Conservation (phyloP, 2,888 invertebrate genomes). For the Amphipoea lucens region DNA sequence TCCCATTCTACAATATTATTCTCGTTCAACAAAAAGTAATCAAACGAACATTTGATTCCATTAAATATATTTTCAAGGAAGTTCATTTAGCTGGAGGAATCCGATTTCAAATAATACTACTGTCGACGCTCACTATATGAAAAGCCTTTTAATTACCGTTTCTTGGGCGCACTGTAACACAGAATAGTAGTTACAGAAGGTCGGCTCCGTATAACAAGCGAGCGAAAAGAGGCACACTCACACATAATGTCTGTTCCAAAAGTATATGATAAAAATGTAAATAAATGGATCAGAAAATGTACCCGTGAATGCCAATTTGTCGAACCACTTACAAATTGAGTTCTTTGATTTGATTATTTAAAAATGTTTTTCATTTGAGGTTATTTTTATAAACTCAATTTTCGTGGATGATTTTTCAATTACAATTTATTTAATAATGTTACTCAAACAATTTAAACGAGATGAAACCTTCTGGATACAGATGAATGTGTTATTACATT, state of each 20-base stretch:
- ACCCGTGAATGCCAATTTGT: background rate
- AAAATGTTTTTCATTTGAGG: background rate
- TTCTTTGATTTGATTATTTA: background rate
- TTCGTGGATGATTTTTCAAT: background rate
- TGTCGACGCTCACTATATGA: constrained; percentile 59
- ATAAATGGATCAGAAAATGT: background rate
- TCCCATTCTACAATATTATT: background rate
- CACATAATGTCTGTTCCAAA: background rate
- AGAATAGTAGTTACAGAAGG: background rate
- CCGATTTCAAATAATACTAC: constrained; percentile 74
- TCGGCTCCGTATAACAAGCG: background rate
- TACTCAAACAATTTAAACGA: background rate
- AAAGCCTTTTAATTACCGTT: constrained; percentile 77
- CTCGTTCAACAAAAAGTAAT: constrained; percentile 32
- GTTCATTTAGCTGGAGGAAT: constrained; percentile 66
- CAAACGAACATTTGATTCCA: constrained; percentile 63
- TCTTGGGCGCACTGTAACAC: constrained; percentile 73
- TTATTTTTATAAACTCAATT: background rate
- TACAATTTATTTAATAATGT: background rate
- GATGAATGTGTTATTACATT: background rate
- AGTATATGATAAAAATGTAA: background rate
- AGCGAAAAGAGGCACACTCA: background rate
- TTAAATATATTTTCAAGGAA: constrained; percentile 65
- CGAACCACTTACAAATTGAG: background rate
- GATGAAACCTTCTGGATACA: background rate